Percentiles rank a stretch among this genome's conserved stretches.
phyloP scores from a whole-genome alignment of 2,888 invertebrate species.

The Argyresthia albistria region DNA sequence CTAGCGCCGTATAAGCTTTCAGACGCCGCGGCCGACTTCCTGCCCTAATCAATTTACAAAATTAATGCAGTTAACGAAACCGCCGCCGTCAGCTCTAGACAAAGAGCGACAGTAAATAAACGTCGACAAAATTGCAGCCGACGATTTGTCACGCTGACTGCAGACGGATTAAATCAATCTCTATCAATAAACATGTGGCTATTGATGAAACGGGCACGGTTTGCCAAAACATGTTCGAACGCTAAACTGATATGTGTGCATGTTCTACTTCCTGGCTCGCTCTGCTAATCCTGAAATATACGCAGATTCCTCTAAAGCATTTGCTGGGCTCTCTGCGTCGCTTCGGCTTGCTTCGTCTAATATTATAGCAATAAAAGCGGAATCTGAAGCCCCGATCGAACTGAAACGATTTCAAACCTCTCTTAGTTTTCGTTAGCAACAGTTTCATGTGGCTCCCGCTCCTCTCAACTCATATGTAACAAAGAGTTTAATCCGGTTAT shows the following conservation, averaged over 20 bases:
- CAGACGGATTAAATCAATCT: constrained; percentile 1
- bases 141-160: constrained; percentile 4
- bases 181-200: not conserved
- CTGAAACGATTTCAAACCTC: constrained; percentile 10
- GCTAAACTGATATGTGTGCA: not conserved
- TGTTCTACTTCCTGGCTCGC: not conserved
- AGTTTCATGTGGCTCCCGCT: constrained; percentile 9
- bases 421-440: constrained; percentile 43
- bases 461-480: constrained; percentile 57
- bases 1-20: constrained; percentile 36
- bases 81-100: constrained; percentile 5
- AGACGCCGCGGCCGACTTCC: constrained; percentile 35
- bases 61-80: constrained; percentile 23
- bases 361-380: not conserved
- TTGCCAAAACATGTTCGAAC: not conserved
- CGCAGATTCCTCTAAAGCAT: no score
- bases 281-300: not conserved
- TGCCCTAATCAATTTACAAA: constrained; percentile 30
- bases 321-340: not conserved
- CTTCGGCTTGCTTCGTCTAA: not conserved
- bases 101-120: constrained; percentile 9
- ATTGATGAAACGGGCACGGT: not conserved
- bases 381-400: not conserved
- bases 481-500: constrained; percentile 69
- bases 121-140: constrained; percentile 3